Conservation (phyloP, 2,888 invertebrate genomes). For the Seladonia tumulorum region DNA sequence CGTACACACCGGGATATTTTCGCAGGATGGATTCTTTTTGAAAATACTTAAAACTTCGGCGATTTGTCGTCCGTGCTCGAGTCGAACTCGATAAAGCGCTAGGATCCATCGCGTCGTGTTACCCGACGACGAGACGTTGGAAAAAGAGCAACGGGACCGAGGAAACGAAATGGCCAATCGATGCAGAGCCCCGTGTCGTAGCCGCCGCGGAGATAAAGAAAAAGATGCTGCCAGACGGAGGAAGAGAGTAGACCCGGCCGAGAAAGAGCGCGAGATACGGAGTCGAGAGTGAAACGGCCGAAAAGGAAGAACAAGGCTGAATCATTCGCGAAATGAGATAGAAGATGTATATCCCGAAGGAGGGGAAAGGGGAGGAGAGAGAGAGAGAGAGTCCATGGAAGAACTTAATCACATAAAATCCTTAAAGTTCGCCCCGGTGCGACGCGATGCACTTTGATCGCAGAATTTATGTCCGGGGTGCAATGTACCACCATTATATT, state of each 20-base stretch:
- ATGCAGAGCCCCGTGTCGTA: slow-evolving; percentile 33
- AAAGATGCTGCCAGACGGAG: slow-evolving; percentile 26
- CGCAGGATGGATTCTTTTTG: slow-evolving; percentile 76
- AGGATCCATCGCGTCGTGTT: slow-evolving; percentile 55
- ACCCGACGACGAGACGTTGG: slow-evolving; percentile 30
- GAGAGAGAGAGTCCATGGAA: slow-evolving; percentile 37
- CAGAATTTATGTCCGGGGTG: slow-evolving; percentile 74
- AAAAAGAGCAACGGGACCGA: slow-evolving; percentile 27
- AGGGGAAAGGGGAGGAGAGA: neutral
- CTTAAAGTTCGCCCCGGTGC: slow-evolving; percentile 74
- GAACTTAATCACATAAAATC: slow-evolving; percentile 79
- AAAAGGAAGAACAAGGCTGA: slow-evolving; percentile 18
- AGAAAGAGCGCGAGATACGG: slow-evolving; percentile 1
- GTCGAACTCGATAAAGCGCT: slow-evolving; percentile 73
- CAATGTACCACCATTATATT: slow-evolving; percentile 77
- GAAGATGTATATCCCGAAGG: slow-evolving; percentile 12
- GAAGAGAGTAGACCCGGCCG: no score
- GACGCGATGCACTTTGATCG: slow-evolving; percentile 75
- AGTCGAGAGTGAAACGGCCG: slow-evolving; percentile 6
- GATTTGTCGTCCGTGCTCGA: slow-evolving; percentile 76
- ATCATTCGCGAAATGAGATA: slow-evolving; percentile 25
- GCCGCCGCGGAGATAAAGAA: slow-evolving; percentile 27
- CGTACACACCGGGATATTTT: slow-evolving; percentile 70
- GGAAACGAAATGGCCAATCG: slow-evolving; percentile 51
- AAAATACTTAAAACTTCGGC: slow-evolving; percentile 81